These are phyloP conservation scores for Leptinotarsa peninsularis DNA, from an alignment of 2,888 invertebrate species.

Conservation along the genomic window DNA sequence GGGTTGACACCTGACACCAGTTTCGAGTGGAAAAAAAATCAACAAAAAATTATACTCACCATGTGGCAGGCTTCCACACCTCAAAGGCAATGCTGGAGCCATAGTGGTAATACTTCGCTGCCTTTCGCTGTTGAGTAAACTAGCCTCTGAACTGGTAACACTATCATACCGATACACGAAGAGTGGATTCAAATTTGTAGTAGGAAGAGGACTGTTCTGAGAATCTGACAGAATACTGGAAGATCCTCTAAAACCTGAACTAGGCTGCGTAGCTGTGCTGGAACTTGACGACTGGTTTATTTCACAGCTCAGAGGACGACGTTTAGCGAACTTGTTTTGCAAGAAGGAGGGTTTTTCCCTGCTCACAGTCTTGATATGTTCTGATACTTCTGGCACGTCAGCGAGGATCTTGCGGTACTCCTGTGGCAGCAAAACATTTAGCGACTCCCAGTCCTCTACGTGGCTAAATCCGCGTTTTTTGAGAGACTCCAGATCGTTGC, in stretches of 20 bases:
- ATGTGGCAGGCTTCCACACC: conserved; percentile 74
- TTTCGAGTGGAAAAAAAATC: neutral
- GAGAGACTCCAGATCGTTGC: conserved; percentile 84
- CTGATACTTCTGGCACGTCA: conserved; percentile 83
- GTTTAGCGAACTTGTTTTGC: conserved; percentile 68
- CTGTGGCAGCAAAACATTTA: conserved; percentile 86
- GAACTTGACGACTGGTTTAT: conserved; percentile 75
- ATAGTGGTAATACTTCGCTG: conserved; percentile 65
- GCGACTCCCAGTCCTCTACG: conserved; percentile 93
- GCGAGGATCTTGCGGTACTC: conserved; percentile 85
- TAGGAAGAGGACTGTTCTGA: conserved; percentile 75
- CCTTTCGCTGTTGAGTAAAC: conserved; percentile 71
- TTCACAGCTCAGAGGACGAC: conserved; percentile 73
- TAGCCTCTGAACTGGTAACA: conserved; percentile 79
- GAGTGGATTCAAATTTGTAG: conserved; percentile 75
- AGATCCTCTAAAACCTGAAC: conserved; percentile 88
- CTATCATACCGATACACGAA: conserved; percentile 88
- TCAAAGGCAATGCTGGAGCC: conserved; percentile 73
- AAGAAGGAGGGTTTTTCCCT: conserved; percentile 71
- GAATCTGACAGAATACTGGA: conserved; percentile 86
- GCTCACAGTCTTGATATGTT: conserved; percentile 71
- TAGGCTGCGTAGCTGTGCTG: conserved; percentile 82
- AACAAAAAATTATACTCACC: conserved; percentile 67
- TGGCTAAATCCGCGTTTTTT: conserved; percentile 85
- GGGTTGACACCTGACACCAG: neutral